These are phyloP conservation scores for Ichneumon xanthorius DNA, from an alignment of 2,888 invertebrate species.

Conservation along the genomic window DNA sequence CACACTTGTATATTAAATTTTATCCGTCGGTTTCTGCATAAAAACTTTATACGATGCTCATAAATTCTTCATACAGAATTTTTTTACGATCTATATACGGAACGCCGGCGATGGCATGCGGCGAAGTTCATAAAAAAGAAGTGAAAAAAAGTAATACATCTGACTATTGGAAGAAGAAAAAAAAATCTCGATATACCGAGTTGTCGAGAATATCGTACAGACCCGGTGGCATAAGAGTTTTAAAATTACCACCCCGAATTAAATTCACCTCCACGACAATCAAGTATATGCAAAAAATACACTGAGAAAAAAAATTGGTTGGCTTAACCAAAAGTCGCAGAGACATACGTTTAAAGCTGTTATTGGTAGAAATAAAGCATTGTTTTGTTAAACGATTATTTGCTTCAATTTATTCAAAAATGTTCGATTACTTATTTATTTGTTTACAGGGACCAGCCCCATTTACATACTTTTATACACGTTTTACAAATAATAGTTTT, in stretches of 20 bases:
- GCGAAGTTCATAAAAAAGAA: background rate
- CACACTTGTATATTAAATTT: background rate
- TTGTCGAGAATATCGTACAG: background rate
- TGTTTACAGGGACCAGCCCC: too few relatives aligned
- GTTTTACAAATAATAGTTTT: too few relatives aligned
- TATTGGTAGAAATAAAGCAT: too few relatives aligned
- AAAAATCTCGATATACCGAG: background rate
- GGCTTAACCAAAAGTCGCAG: too few relatives aligned
- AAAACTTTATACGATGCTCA: background rate
- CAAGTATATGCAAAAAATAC: background rate
- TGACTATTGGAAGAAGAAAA: background rate
- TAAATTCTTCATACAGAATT: background rate
- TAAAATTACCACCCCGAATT: background rate
- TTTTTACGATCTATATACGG: background rate
- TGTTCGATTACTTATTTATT: too few relatives aligned
- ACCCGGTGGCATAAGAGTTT: background rate
- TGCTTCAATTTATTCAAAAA: too few relatives aligned
- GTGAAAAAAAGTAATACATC: background rate
- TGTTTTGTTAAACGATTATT: too few relatives aligned
- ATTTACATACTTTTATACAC: too few relatives aligned
- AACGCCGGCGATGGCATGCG: background rate
- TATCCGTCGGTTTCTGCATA: background rate
- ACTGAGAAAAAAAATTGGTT: too few relatives aligned
- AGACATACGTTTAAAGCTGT: too few relatives aligned
- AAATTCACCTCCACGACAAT: background rate